A percentile compares a stretch with the other conserved stretches of the same genome.
phyloP scores from a whole-genome alignment of 2,113 vertebrate species.

The Microtus ochrogaster region DNA sequence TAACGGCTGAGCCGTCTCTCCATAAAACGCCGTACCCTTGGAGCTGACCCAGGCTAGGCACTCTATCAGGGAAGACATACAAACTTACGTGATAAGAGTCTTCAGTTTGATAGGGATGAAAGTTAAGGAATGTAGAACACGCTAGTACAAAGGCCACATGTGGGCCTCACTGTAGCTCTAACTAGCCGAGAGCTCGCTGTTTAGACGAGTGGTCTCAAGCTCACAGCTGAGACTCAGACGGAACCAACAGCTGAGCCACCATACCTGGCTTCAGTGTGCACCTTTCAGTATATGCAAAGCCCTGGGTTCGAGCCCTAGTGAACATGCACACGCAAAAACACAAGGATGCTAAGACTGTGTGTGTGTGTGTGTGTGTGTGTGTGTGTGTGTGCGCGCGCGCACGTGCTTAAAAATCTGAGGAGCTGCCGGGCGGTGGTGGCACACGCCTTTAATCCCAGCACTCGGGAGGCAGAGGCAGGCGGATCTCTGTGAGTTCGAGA shows the following conservation, averaged over 20 bases:
- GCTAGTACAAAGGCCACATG: no score
- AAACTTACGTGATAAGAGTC: not conserved
- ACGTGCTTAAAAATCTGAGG: not conserved
- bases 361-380: not conserved
- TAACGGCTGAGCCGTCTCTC: no score
- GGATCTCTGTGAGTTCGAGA: no score
- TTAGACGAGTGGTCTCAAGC: not conserved
- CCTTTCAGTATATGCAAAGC: not conserved
- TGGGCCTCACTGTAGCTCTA: not conserved
- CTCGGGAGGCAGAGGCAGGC: no score
- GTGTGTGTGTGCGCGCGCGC: no score
- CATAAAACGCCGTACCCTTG: not conserved
- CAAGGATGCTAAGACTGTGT: not conserved
- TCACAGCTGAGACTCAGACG: no score
- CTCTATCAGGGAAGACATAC: not conserved
- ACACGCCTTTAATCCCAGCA: no score
- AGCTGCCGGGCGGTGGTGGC: not conserved
- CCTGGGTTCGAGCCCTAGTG: not conserved
- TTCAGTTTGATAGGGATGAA: not conserved
- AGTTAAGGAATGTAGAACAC: not conserved
- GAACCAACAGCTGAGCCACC: not conserved
- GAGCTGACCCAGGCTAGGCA: not conserved
- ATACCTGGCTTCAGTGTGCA: not conserved
- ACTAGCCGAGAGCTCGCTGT: not conserved
- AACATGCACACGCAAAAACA: not conserved